phyloP scores from a whole-genome alignment of 1,140 invertebrate genomes.

The Drosophila navojoa region DNA sequence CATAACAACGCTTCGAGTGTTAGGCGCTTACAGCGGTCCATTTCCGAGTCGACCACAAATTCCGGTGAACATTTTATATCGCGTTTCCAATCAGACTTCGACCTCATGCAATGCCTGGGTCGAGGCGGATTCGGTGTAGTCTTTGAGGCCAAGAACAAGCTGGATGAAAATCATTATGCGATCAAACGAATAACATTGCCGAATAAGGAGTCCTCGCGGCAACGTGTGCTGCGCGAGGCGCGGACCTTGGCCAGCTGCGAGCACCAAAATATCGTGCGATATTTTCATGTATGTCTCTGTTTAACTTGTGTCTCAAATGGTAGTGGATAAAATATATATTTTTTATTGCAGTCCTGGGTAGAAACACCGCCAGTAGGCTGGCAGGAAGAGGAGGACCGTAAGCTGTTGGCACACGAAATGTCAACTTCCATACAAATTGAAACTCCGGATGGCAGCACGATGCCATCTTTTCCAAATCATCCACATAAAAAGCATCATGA shows the following conservation, averaged over 20 bases:
- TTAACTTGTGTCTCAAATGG: background rate
- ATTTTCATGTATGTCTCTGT: constrained; percentile 86
- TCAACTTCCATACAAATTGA: constrained; percentile 83
- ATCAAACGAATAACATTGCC: constrained; percentile 96
- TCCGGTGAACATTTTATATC: constrained; percentile 77
- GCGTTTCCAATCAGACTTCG: constrained; percentile 94
- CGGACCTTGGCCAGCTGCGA: constrained; percentile 96
- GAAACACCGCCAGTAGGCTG: constrained; percentile 94
- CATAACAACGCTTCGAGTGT: constrained; percentile 31
- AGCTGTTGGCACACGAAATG: constrained; percentile 85
- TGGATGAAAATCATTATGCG: constrained; percentile 97
- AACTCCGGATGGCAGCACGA: constrained; percentile 72
- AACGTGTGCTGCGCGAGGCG: constrained; percentile 96
- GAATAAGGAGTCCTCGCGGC: constrained; percentile 90
- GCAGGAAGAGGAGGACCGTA: constrained; percentile 91
- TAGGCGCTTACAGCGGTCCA: constrained; percentile 45
- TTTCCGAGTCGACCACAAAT: constrained; percentile 76
- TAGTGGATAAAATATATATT: constrained; percentile 4
- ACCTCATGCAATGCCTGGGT: constrained; percentile 92
- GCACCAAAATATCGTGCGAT: constrained; percentile 97
- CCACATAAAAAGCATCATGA: constrained; percentile 60
- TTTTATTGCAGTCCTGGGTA: constrained; percentile 95
- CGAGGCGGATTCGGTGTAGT: constrained; percentile 98
- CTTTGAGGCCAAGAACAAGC: constrained; percentile 97
- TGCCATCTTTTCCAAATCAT: constrained; percentile 60